phyloP scores from a whole-genome alignment of 53 echinoderm and acorn worm species.

The Henricia sp. region DNA sequence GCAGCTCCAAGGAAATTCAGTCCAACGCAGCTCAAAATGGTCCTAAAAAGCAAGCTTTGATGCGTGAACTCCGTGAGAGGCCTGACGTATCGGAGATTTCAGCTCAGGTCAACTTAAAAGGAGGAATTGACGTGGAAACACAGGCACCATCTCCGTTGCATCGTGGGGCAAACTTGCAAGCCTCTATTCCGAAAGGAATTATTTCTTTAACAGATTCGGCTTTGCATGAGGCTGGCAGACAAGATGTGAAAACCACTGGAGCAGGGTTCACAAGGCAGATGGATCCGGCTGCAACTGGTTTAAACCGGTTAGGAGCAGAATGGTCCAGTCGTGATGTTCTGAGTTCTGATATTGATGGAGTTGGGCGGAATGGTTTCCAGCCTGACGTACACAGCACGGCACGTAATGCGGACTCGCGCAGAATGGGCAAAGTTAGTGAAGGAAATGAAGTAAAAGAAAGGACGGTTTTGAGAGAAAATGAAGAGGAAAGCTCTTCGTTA shows the following conservation, averaged over 20 bases:
- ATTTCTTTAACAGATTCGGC: neutral
- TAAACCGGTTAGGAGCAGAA: slow-evolving; percentile 18
- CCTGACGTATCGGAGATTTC: neutral
- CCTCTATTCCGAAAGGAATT: neutral
- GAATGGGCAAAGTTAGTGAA: too few relatives aligned
- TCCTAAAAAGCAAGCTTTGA: neutral
- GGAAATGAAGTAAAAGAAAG: neutral
- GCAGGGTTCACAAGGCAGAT: neutral
- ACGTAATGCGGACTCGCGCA: neutral
- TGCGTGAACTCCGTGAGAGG: neutral
- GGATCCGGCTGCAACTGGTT: neutral
- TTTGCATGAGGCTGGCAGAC: neutral
- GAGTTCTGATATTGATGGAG: neutral
- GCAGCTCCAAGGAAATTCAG: neutral
- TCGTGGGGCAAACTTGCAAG: neutral
- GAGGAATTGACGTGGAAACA: slow-evolving; percentile 35
- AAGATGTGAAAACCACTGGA: slow-evolving; percentile 7
- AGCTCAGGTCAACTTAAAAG: neutral
- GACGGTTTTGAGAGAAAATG: too few relatives aligned
- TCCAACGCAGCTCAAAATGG: neutral
- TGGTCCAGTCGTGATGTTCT: neutral
- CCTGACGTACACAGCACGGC: slow-evolving; percentile 45
- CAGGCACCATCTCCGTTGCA: slow-evolving; percentile 47
- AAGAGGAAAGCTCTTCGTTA: neutral
- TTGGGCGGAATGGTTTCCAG: slow-evolving; percentile 3